These are phyloP conservation scores for Cephus spinipes DNA, from an alignment of 2,888 invertebrate genomes.

Conservation along the genomic window DNA sequence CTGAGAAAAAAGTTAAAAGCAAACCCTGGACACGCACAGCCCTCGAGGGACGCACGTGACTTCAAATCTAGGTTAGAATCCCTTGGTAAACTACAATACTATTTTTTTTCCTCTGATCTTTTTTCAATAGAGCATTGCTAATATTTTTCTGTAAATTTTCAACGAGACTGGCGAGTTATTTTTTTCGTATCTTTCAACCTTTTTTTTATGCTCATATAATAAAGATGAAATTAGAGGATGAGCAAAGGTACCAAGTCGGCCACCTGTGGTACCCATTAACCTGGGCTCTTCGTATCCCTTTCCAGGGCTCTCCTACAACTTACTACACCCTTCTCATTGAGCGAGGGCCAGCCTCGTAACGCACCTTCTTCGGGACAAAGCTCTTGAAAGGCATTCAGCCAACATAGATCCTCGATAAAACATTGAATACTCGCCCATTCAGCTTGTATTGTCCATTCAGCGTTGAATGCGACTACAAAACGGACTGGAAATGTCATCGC, in stretches of 20 bases:
- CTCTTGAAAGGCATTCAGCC: slow-evolving; percentile 54
- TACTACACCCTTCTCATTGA: slow-evolving; percentile 14
- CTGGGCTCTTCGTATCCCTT: slow-evolving; percentile 10
- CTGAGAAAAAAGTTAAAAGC: slow-evolving; percentile 42
- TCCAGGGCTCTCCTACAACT: slow-evolving; percentile 16
- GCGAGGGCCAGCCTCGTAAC: slow-evolving; percentile 34
- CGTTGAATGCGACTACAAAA: slow-evolving; percentile 35
- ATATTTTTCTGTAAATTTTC: neutral
- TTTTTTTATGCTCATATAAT: slow-evolving; percentile 33
- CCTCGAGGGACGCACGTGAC: slow-evolving; percentile 61
- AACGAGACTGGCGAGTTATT: neutral
- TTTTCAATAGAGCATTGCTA: neutral
- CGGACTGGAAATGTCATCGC: slow-evolving; percentile 56
- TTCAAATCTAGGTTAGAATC: slow-evolving; percentile 40
- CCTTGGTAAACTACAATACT: neutral
- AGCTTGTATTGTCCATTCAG: slow-evolving; percentile 36
- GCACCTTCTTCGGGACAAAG: slow-evolving; percentile 46
- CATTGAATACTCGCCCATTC: slow-evolving; percentile 54
- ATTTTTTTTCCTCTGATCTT: neutral
- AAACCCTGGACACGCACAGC: slow-evolving; percentile 34
- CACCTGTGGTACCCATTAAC: slow-evolving; percentile 48
- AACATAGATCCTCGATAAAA: slow-evolving; percentile 62
- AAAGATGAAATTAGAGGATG: slow-evolving; percentile 59
- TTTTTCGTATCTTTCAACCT: neutral
- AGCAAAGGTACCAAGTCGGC: slow-evolving; percentile 54